phyloP scores from a whole-genome alignment of 2,797 vertebrate species.

The Syngnathus rostellatus region DNA sequence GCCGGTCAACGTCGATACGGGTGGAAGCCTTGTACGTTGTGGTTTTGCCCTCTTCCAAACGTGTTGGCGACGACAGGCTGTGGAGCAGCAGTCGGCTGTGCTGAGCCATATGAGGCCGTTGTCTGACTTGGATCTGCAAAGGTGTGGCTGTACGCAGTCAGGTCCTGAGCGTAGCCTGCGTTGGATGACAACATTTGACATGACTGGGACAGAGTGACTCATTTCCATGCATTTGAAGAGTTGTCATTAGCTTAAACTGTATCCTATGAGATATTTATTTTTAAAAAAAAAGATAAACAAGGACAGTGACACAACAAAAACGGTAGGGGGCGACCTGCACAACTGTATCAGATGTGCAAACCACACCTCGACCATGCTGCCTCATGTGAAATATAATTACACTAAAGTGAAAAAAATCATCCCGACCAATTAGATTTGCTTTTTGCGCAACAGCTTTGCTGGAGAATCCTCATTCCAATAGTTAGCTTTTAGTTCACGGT shows the following conservation, averaged over 20 bases:
- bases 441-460: slow-evolving; percentile 40
- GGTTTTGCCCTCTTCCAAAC: slow-evolving; percentile 96
- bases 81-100: slow-evolving; percentile 78
- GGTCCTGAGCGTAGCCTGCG: slow-evolving; percentile 95
- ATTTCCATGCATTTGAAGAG: too few relatives aligned
- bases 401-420: neutral
- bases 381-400: neutral
- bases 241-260: neutral
- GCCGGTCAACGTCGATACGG: slow-evolving; percentile 89
- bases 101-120: slow-evolving; percentile 82
- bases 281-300: too few relatives aligned
- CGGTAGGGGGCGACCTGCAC: neutral
- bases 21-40: slow-evolving; percentile 98
- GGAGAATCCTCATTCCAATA: slow-evolving; percentile 40
- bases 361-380: neutral
- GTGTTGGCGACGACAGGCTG: slow-evolving; percentile 77
- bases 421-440: neutral
- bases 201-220: too few relatives aligned
- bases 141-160: slow-evolving; percentile 91
- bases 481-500: slow-evolving; percentile 33
- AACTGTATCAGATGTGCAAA: neutral
- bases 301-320: too few relatives aligned
- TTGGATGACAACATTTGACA: slow-evolving; percentile 12
- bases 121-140: slow-evolving; percentile 94
- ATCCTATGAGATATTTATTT: neutral